Conservation (phyloP, 1,140 invertebrate species). For the Solenopsis invicta region DNA sequence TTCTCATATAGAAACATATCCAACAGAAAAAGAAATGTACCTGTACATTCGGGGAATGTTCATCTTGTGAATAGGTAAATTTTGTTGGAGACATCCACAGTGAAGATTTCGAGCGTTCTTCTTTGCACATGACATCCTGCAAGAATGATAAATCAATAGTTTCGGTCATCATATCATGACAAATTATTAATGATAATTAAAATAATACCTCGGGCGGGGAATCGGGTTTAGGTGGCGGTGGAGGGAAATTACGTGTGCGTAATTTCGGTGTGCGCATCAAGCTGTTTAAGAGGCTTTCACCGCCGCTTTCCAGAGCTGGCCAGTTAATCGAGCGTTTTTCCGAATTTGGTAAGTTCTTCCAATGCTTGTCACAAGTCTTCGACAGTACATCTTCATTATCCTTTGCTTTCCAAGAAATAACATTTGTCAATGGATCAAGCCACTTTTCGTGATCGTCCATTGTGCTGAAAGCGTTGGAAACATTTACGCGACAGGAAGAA, state of each 20-base stretch:
- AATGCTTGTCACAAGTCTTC: constrained; percentile 74
- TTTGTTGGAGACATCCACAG: constrained; percentile 83
- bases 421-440: constrained; percentile 58
- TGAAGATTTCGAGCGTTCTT: constrained; percentile 81
- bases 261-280: constrained; percentile 77
- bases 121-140: constrained; percentile 46
- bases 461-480: constrained; percentile 63
- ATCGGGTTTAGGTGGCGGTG: constrained; percentile 80
- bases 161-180: neutral
- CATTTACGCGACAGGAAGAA: constrained; percentile 74
- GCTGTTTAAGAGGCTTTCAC: constrained; percentile 79
- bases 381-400: constrained; percentile 69
- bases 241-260: constrained; percentile 73
- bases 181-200: neutral
- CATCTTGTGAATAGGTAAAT: constrained; percentile 78
- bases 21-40: constrained; percentile 58
- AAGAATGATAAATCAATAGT: neutral
- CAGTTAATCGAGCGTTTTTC: constrained; percentile 76
- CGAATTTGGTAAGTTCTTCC: constrained; percentile 67
- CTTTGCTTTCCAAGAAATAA: constrained; percentile 76
- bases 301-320: constrained; percentile 74
- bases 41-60: constrained; percentile 80
- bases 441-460: constrained; percentile 77
- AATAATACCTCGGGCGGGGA: constrained; percentile 76
- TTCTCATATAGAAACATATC: too few relatives aligned